Evolutionary conservation across 2,797 vertebrate genomes (phyloP).

Genomic region (Luscinia luscinia): DNA sequence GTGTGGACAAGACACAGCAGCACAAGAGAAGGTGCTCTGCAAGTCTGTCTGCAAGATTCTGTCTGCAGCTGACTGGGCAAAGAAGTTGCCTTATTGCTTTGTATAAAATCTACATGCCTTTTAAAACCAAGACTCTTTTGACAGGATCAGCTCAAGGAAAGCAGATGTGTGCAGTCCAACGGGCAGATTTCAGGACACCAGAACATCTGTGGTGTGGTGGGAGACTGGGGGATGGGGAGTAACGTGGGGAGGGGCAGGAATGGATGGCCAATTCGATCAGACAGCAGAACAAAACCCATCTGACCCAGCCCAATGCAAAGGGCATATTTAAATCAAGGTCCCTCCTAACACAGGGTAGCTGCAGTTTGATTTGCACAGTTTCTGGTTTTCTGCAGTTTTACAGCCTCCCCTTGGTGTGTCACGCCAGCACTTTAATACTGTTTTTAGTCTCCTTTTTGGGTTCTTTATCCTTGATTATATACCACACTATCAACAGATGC

Average conservation of each 20-base stretch:
- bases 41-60: neutral
- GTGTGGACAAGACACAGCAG: neutral
- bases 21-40: neutral
- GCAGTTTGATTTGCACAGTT: neutral
- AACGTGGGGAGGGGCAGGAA: neutral
- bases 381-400: neutral
- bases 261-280: neutral
- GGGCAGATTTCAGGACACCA: neutral
- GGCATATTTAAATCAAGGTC: neutral
- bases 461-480: neutral
- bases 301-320: neutral
- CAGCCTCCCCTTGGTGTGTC: neutral
- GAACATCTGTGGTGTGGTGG: neutral
- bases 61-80: neutral
- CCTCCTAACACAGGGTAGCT: neutral
- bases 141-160: neutral
- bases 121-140: neutral
- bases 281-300: neutral
- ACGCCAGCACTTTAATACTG: neutral
- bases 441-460: neutral
- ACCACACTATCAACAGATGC: neutral
- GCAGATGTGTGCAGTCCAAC: fast-evolving
- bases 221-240: neutral
- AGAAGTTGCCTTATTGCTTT: neutral
- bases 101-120: neutral